Percentiles rank a stretch among this genome's conserved stretches.
These are phyloP conservation scores for Hemistola chrysoprasaria DNA, from an alignment of 2,888 invertebrate genomes.

Conservation along the genomic window DNA sequence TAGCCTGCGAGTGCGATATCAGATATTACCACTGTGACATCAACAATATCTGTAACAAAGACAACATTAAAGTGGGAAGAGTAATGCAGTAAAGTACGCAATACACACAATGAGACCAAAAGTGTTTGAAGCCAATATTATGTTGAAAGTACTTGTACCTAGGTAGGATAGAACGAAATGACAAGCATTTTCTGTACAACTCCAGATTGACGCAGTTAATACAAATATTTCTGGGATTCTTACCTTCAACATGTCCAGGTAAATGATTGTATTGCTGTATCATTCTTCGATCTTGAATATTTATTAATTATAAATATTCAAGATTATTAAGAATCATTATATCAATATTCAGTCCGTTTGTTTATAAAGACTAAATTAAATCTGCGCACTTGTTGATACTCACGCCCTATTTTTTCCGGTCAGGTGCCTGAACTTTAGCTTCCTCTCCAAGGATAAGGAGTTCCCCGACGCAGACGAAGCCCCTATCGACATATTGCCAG, in stretches of 20 bases:
- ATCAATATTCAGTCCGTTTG: too few species aligned
- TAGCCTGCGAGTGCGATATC: constrained; percentile 1
- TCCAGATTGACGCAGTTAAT: constrained; percentile 30
- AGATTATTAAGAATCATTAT: too few species aligned
- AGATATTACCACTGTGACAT: background rate
- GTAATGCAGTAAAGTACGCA: constrained; percentile 27
- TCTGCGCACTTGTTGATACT: background rate
- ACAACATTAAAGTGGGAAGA: background rate
- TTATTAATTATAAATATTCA: too few species aligned
- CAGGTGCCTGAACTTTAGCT: constrained; percentile 25
- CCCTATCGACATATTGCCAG: constrained; percentile 54
- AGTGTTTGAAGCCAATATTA: constrained; percentile 44
- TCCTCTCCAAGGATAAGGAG: constrained; percentile 36
- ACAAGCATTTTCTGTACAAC: constrained; percentile 41
- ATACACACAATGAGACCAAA: constrained; percentile 30
- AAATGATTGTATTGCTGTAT: constrained; percentile 13
- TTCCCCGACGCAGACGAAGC: constrained; percentile 28
- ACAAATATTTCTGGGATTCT: constrained; percentile 9
- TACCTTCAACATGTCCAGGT: constrained; percentile 27
- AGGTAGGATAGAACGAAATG: constrained; percentile 34
- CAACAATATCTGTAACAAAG: background rate
- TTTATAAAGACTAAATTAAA: too few species aligned
- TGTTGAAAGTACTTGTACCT: constrained; percentile 16
- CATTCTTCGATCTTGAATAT: too few species aligned
- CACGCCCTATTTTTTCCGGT: constrained; percentile 3